Evolutionary conservation across 2,888 invertebrate genomes (phyloP).

Genomic region (Oithona nana): DNA sequence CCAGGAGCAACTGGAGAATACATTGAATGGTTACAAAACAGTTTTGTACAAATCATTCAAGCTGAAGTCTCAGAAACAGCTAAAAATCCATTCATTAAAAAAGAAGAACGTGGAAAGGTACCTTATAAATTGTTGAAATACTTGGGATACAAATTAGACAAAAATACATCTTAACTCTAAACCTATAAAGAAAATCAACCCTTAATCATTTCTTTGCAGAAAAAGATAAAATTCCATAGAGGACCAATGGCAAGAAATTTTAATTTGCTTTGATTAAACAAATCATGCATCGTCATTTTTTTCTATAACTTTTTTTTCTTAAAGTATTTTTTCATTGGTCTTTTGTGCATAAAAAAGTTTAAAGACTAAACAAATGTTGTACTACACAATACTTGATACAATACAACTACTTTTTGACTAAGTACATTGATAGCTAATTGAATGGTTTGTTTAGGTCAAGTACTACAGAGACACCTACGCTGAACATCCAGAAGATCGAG

Average conservation of each 20-base stretch:
- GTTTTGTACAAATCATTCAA: conserved; percentile 5
- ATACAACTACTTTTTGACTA: too few relatives aligned
- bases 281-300: neutral
- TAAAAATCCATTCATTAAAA: neutral
- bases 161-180: too few relatives aligned
- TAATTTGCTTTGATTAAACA: neutral
- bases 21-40: conserved; percentile 15
- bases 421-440: too few relatives aligned
- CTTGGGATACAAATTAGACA: too few relatives aligned
- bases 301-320: neutral
- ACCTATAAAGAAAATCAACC: too few relatives aligned
- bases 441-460: neutral
- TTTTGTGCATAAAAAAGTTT: too few relatives aligned
- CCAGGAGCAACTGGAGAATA: conserved; percentile 3
- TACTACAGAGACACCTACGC: conserved; percentile 16
- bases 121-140: neutral
- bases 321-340: too few relatives aligned
- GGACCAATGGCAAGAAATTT: neutral
- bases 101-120: conserved; percentile 13
- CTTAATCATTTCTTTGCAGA: too few relatives aligned
- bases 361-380: too few relatives aligned
- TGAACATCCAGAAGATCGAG: conserved; percentile 17
- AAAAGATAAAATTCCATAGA: neutral
- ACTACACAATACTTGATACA: too few relatives aligned
- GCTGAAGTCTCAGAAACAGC: neutral